A percentile compares a stretch with the other conserved stretches of the same genome.
These are phyloP conservation scores for Zelleria hepariella DNA, from an alignment of 2,888 invertebrate genomes.

Conservation along the genomic window DNA sequence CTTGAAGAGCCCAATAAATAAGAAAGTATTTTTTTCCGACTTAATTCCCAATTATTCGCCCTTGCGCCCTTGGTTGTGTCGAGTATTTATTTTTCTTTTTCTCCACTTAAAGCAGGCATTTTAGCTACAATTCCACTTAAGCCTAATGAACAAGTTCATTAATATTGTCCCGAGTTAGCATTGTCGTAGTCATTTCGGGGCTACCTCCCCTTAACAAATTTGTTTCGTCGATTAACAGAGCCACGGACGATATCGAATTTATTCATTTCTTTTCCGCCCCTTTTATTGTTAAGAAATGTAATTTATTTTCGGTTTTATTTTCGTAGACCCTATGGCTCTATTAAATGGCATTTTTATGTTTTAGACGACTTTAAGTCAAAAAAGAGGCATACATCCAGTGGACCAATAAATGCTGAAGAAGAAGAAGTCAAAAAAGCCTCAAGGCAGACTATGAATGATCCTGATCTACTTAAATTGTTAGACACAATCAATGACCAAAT, in stretches of 20 bases:
- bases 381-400: no score
- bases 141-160: constrained; percentile 63
- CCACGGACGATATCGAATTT: neutral
- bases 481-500: no score
- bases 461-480: no score
- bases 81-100: constrained; percentile 8
- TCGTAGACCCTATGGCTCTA: neutral
- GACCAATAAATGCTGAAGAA: no score
- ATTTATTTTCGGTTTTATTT: neutral
- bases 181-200: constrained; percentile 9
- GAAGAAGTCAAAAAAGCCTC: no score
- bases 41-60: neutral
- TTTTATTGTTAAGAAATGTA: neutral
- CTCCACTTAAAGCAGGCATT: constrained; percentile 25
- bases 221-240: constrained; percentile 6
- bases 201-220: constrained; percentile 25
- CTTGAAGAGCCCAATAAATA: neutral
- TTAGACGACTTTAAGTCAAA: no score
- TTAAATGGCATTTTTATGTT: neutral
- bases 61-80: constrained; percentile 9
- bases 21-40: neutral
- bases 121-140: constrained; percentile 55
- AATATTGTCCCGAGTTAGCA: constrained; percentile 27
- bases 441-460: no score
- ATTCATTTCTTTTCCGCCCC: neutral